Percentiles rank a stretch among this genome's conserved stretches.
Evolutionary conservation across 2,888 invertebrate genomes (phyloP).

Genomic region (Cryptus armator): DNA sequence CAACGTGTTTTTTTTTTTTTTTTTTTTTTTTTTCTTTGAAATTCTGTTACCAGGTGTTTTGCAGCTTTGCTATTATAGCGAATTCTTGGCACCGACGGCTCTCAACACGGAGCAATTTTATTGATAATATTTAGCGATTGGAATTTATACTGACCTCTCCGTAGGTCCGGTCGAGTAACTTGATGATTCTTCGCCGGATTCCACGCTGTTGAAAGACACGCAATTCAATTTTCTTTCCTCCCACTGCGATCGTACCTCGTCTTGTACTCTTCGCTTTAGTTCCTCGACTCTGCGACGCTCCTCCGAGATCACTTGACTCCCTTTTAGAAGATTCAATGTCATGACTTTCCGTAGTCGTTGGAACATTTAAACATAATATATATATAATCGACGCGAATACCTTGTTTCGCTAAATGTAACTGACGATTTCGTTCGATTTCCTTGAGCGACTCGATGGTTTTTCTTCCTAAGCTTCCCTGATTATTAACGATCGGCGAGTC

Average conservation of each 20-base stretch:
- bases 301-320: conserved; percentile 96
- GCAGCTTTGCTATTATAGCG: neutral
- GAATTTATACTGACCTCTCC: conserved; percentile 83
- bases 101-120: neutral
- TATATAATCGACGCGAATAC: conserved; percentile 84
- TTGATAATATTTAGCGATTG: neutral
- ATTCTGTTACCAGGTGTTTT: neutral
- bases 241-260: conserved; percentile 96
- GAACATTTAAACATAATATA: too few relatives aligned
- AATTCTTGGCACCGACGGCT: conserved; percentile 9
- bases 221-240: conserved; percentile 89
- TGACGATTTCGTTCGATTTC: conserved; percentile 96
- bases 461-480: conserved; percentile 90
- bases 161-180: conserved; percentile 87
- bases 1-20: neutral
- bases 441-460: conserved; percentile 94
- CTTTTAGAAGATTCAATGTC: conserved; percentile 85
- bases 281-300: conserved; percentile 95
- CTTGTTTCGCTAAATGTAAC: conserved; percentile 95
- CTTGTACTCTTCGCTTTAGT: conserved; percentile 93
- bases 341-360: neutral
- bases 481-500: conserved; percentile 91
- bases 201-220: conserved; percentile 88
- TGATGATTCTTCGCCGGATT: conserved; percentile 88
- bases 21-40: neutral